These are phyloP conservation scores for Neodontobutis hainanensis DNA, from an alignment of 2,113 vertebrate genomes.

Conservation along the genomic window DNA sequence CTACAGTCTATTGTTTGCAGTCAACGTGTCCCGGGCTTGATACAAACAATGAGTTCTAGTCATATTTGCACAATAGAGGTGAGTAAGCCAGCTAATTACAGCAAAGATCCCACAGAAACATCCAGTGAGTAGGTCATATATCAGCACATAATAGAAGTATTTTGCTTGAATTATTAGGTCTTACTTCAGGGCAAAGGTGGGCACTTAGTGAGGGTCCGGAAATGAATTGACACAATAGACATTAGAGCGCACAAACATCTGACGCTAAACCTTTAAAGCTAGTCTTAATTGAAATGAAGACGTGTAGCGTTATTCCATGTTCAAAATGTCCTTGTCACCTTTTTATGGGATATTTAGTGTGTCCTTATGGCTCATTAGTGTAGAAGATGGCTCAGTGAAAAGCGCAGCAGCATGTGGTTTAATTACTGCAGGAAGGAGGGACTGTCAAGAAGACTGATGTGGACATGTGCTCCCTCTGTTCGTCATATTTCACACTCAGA, in stretches of 20 bases:
- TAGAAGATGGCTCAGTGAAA: constrained; percentile 45
- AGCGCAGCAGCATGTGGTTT: constrained; percentile 36
- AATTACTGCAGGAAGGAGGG: constrained; percentile 47
- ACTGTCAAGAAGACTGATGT: constrained; percentile 55
- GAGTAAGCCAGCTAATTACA: constrained; percentile 37
- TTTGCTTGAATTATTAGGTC: constrained; percentile 26
- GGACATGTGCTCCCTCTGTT: constrained; percentile 31
- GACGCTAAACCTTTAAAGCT: constrained; percentile 6
- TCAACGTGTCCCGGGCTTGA: constrained; percentile 13
- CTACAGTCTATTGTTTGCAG: constrained; percentile 6
- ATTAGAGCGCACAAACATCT: background rate
- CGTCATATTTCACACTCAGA: constrained; percentile 17
- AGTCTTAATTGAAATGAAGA: constrained; percentile 9
- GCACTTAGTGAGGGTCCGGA: constrained; percentile 19
- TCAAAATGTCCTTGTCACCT: constrained; percentile 38
- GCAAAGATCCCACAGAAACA: constrained; percentile 24
- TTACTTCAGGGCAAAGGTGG: constrained; percentile 3
- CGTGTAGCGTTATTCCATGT: constrained; percentile 23
- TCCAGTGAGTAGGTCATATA: constrained; percentile 14
- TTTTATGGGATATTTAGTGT: constrained; percentile 61
- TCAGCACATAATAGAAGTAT: constrained; percentile 40
- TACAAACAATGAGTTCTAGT: constrained; percentile 22
- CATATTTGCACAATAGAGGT: constrained; percentile 28
- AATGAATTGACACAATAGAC: constrained; percentile 1
- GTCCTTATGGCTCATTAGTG: constrained; percentile 57